phyloP scores from a whole-genome alignment of 2,113 vertebrate genomes.

The Lamprotornis superbus region DNA sequence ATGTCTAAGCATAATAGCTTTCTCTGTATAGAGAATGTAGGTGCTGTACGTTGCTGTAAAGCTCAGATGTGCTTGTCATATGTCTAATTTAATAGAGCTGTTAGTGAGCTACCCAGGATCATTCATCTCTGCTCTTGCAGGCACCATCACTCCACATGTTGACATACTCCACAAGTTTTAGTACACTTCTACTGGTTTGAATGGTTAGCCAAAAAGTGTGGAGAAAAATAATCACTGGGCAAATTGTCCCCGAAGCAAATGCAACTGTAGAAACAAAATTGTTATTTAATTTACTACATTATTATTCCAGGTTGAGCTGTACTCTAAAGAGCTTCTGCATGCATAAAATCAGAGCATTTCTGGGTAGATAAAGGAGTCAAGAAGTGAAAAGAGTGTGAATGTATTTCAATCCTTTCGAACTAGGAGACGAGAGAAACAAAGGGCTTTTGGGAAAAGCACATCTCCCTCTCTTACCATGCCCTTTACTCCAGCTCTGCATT shows the following conservation, averaged over 20 bases:
- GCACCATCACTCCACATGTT: not conserved
- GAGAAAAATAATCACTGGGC: not conserved
- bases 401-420: not conserved
- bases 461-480: not conserved
- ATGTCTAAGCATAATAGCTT: not conserved
- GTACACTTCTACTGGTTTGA: not conserved
- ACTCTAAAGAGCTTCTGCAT: not conserved
- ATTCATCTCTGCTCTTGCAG: not conserved
- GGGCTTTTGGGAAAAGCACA: not conserved
- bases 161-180: not conserved
- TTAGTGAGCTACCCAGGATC: not conserved
- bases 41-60: not conserved
- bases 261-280: not conserved
- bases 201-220: not conserved
- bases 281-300: not conserved
- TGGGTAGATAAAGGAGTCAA: not conserved
- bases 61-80: not conserved
- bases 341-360: not conserved
- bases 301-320: not conserved
- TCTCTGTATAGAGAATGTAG: not conserved
- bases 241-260: not conserved
- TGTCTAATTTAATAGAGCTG: not conserved
- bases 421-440: not conserved
- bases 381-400: not conserved
- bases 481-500: not conserved